Base-by-base conservation (phyloP, 2,113 vertebrate species). In the Axis porcinus region DNA sequence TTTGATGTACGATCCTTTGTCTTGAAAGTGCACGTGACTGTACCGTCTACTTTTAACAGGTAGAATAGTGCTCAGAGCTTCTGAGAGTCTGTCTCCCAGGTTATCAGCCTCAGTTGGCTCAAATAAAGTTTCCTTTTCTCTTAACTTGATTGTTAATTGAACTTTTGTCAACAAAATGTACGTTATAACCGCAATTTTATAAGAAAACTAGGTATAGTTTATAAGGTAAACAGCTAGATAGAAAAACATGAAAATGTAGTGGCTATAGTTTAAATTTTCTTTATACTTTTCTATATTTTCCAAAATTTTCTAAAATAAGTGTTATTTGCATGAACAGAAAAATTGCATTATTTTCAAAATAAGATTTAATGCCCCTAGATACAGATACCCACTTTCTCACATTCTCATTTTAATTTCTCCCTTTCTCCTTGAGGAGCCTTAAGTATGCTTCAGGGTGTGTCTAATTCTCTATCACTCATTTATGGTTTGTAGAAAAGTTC, bases 211-310 rank as follows among this genome's bases (percentile, higher is more conserved):
- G 2, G n/a, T 70, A 70, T 40, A 23, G n/a, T 70, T 40, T 13
- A 70, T 70, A 70, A 70, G 54, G 21, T 30, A 19, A 52, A 62
- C 55, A 52, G 19, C 25, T n/a, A 14, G n/a, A 89, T 47, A 4
- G 16, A 62, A 74, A 50, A 54, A 28, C 4, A 45, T 10, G n/a
- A 60, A 96, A 83, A 74, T 33, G 33, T 21, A 64, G 28, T 55
- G 4, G 45, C 54, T 85, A 84, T 9, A 47, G 79, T 64, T 90
- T 81, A 89, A n/a, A 58, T 60, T 70, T 92, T 70, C 54, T 67
- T 81, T 70, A 79, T 91, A 64, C 6, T 83, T 47, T 60, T 82
- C 50, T 50, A 28, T 52, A 70, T 60, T 91, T 96, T 82, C 28
- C 28, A 43, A 82, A 70, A 3, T 45, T 87, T 74, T 87, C 23